Percentiles rank a stretch among this genome's conserved stretches.
These are phyloP conservation scores for Dreissena polymorpha DNA, from an alignment of 1,140 invertebrate genomes.

Conservation along the genomic window DNA sequence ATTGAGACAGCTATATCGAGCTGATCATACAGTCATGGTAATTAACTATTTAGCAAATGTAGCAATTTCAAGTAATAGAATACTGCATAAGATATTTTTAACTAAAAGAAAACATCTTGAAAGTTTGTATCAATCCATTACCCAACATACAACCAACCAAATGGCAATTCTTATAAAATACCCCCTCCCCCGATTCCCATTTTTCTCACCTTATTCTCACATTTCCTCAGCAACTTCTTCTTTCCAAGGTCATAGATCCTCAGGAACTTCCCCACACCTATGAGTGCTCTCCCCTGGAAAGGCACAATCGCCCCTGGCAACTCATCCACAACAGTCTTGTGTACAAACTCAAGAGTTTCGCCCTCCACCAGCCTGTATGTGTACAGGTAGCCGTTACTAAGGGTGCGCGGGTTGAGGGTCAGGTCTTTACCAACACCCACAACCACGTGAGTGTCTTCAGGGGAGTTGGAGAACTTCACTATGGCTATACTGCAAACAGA, in stretches of 20 bases:
- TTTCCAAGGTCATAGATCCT: slow-evolving; percentile 98
- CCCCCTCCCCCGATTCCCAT: too few relatives aligned
- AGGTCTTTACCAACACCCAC: slow-evolving; percentile 95
- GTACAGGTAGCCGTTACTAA: slow-evolving; percentile 90
- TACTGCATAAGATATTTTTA: too few relatives aligned
- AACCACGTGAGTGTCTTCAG: slow-evolving; percentile 88
- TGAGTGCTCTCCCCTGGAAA: slow-evolving; percentile 94
- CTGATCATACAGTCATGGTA: too few relatives aligned
- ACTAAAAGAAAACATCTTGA: too few relatives aligned
- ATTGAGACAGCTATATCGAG: too few relatives aligned
- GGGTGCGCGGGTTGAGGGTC: slow-evolving; percentile 91
- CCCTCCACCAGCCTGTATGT: slow-evolving; percentile 88
- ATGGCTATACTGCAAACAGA: slow-evolving; percentile 84
- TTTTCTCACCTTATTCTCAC: slow-evolving; percentile 97
- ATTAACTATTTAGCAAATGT: too few relatives aligned
- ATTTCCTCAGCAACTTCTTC: slow-evolving; percentile 97
- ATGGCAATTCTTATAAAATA: too few relatives aligned
- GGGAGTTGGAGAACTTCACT: slow-evolving; percentile 86
- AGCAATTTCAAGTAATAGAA: too few relatives aligned
- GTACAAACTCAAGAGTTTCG: slow-evolving; percentile 92
- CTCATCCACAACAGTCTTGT: slow-evolving; percentile 97
- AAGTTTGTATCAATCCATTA: too few relatives aligned
- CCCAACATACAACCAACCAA: too few relatives aligned
- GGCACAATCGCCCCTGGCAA: slow-evolving; percentile 81
- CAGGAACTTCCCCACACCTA: slow-evolving; percentile 95